A percentile compares a stretch with the other conserved stretches of the same genome.
Conservation (phyloP, 2,888 invertebrate species). For the Cheilosia scutellata region DNA sequence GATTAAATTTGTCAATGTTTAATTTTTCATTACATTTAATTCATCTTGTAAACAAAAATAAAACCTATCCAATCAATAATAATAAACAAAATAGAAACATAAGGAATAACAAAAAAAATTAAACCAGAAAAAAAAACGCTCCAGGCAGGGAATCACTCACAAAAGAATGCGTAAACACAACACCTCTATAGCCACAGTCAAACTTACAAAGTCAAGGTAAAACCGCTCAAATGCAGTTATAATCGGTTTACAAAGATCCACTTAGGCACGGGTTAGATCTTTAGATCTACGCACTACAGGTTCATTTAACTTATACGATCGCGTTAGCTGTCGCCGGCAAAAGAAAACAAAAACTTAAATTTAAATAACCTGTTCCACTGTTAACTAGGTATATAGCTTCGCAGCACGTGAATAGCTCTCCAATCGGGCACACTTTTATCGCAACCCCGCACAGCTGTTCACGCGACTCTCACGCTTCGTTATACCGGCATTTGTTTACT, state of each 20-base stretch:
- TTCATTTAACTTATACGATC: background rate
- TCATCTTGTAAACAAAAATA: too few relatives aligned
- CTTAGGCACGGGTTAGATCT: background rate
- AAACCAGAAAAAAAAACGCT: too few relatives aligned
- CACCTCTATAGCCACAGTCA: too few relatives aligned
- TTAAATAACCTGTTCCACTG: slow-evolving; percentile 45
- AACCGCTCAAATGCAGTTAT: slow-evolving; percentile 63
- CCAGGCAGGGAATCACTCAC: too few relatives aligned
- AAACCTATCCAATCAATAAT: too few relatives aligned
- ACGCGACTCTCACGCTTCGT: slow-evolving; percentile 10
- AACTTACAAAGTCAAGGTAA: slow-evolving; percentile 38
- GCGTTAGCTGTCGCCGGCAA: slow-evolving; percentile 10
- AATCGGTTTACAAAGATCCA: slow-evolving; percentile 34
- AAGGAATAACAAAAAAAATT: too few relatives aligned
- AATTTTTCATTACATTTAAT: too few relatives aligned
- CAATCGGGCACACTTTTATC: slow-evolving; percentile 16
- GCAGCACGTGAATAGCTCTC: slow-evolving; percentile 45
- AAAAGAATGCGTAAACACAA: too few relatives aligned
- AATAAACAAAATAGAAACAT: too few relatives aligned
- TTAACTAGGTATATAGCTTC: background rate
- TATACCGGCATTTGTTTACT: slow-evolving; percentile 29
- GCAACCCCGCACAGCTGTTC: slow-evolving; percentile 7
- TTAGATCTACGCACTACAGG: slow-evolving; percentile 16
- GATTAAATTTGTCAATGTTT: too few relatives aligned
- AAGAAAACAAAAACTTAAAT: slow-evolving; percentile 7